Conservation (phyloP, 2,113 vertebrate genomes). For the Macroglossus sobrinus region DNA sequence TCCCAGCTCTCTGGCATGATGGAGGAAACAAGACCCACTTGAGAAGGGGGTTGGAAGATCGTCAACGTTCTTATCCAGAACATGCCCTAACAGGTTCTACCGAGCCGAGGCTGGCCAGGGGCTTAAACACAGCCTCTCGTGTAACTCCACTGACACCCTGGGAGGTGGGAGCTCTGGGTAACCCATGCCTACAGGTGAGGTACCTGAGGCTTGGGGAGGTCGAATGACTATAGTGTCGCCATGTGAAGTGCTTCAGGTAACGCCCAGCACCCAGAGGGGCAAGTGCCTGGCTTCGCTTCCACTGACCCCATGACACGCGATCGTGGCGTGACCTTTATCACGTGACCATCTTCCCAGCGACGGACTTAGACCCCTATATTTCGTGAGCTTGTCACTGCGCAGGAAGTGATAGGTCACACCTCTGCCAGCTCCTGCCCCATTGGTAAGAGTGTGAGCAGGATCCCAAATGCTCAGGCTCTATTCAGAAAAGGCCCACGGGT, state of each 20-base stretch:
- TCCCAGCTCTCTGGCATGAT: background rate
- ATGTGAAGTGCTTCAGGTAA: background rate
- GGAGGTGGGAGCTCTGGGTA: background rate
- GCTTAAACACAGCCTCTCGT: rapidly evolving
- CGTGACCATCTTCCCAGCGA: background rate
- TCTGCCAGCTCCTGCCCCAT: background rate
- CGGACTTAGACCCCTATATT: rapidly evolving
- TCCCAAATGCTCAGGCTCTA: rapidly evolving
- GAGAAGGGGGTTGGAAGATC: background rate
- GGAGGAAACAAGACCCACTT: background rate
- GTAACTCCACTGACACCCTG: no score
- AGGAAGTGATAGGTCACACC: background rate
- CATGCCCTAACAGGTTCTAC: background rate
- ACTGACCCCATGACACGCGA: background rate
- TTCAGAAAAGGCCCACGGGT: background rate
- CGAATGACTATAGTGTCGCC: background rate
- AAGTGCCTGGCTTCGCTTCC: background rate
- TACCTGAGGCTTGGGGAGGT: background rate
- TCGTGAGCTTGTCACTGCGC: background rate
- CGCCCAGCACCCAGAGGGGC: background rate
- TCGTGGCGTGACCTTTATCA: background rate
- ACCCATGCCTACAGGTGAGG: no score
- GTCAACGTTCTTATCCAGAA: no score
- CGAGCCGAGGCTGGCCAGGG: background rate
- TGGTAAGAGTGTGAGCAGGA: background rate